Base-by-base conservation (phyloP, 2,888 invertebrate genomes). In the Brachycybe producta region DNA sequence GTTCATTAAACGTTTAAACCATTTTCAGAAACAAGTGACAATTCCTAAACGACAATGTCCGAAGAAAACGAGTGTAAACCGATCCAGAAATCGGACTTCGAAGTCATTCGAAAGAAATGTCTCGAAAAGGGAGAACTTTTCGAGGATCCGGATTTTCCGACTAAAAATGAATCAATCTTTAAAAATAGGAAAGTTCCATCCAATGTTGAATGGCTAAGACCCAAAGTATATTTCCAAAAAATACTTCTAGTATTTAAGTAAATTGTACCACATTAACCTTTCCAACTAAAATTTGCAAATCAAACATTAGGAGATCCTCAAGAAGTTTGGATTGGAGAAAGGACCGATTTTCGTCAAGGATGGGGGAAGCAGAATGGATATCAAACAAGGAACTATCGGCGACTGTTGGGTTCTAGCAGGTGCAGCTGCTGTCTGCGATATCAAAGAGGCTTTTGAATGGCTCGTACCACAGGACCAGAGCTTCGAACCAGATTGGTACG, bases 341-440 rank as follows among this genome's bases (percentile, higher is more conserved):
- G 5, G 7, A 17, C 94, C 97, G 0, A 80, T 87, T 63, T 78
- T 95, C 55, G 92, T 97, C 66, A 84, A 87, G 36, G 92, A 86
- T 61, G 95, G 94, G 1, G 94, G 88, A 68, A 87, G 90, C 21
- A 78, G 98, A 49, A 98, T 98, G 72, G 98, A 98, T 70, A 90
- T 98, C 1, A 88, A 90, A 61, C 97, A 98, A 68, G 95, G 95
- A 49, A 94, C 94, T 72, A 70, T 95, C 73, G 75, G 95, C 5
- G 94, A 95, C 67, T 95, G 95, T 66, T 95, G 95, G 95, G 72
- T 94, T 8, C 70, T 95, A 51, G 94, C 94, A 1, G 97, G 97
- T 3, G 84, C 91, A 0, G 92, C 95, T 11, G 92, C 91, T 70
- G 72, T 97, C 26, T 94, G 95, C 0, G 74, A 94, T 60, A 82